Base-by-base conservation (phyloP, 2,113 vertebrate genomes). In the Psophia crepitans region DNA sequence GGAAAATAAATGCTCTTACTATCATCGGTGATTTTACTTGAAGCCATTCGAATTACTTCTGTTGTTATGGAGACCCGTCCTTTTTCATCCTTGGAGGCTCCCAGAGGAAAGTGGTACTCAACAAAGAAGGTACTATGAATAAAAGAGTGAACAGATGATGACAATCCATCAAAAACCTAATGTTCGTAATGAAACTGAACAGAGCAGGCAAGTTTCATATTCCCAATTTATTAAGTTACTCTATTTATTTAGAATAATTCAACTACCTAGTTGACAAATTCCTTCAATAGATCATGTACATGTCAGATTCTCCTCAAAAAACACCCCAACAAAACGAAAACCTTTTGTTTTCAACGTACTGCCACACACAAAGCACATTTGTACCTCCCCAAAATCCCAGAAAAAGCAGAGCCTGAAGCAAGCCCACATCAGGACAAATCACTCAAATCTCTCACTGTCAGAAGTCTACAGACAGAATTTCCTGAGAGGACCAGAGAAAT, bases 71-170 rank as follows among this genome's bases (percentile, higher is more conserved):
- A 89, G 26, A 96, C 51, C 33, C 98, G 98, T 75, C 93, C 97
- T 56, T 60, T 81, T 71, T 58, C 94, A 80, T 82, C 97, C 96
- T 89, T 98, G 84, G 97, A 98, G 63, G 98, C 97, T 82, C 97
- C 93, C 91, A 98, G 87, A 7, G 99, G 99, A 91, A 99, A 99
- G 30, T 97, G 87, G 61, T 98, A 99, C 96, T 99, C 99, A 33
- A 99, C 98, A 97, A 99, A 99, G 97, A 99, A 99, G 17, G 99
- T 99, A 87, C 99, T 99, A 48, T 1, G 26, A 37, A 89, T 37
- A 56, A 83, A 95, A 65, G 56, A 26, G 61, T 5, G 46, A 54
- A 20, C 8, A 16, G 23, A 23, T 48, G 60, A 93, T 46, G 43
- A 63, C 18, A 57, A 23, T 6, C 24, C 68, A 51, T 8, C 61